A percentile compares a stretch with the other conserved stretches of the same genome.
These are phyloP conservation scores for Acrossocheilus fasciatus DNA, from an alignment of 2,797 vertebrate species.

Conservation along the genomic window DNA sequence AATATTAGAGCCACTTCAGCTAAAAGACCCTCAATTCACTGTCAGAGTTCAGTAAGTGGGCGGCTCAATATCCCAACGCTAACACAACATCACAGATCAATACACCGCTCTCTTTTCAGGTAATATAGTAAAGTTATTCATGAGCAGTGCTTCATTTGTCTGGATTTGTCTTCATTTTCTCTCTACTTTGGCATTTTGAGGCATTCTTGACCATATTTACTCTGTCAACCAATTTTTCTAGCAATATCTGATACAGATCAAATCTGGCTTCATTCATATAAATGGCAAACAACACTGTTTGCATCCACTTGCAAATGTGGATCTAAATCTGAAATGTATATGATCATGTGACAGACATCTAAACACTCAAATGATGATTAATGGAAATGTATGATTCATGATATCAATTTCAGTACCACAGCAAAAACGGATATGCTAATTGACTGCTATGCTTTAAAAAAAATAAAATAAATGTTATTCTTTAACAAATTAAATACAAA, in stretches of 20 bases:
- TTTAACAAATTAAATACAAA: background rate
- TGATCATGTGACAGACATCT: background rate
- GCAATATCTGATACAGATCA: background rate
- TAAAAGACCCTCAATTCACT: conserved; percentile 15
- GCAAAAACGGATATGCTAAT: background rate
- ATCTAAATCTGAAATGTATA: background rate
- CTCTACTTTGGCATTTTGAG: background rate
- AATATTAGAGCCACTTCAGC: conserved; percentile 14
- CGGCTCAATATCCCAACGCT: background rate
- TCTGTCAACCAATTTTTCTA: background rate
- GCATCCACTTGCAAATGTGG: background rate
- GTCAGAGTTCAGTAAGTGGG: conserved; percentile 30
- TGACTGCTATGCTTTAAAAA: background rate
- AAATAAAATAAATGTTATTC: background rate
- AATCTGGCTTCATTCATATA: background rate
- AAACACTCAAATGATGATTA: background rate
- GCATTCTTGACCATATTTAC: background rate
- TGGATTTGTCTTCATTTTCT: conserved; percentile 27
- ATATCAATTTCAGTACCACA: background rate
- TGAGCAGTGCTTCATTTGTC: background rate
- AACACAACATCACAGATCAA: conserved; percentile 32
- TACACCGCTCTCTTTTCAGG: background rate
- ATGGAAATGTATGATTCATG: background rate
- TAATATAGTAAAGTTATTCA: conserved; percentile 15
- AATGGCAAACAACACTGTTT: background rate